A percentile compares a stretch with the other conserved stretches of the same genome.
Evolutionary conservation across 1,140 invertebrate species (phyloP).

Genomic region (Drosophila yakuba): DNA sequence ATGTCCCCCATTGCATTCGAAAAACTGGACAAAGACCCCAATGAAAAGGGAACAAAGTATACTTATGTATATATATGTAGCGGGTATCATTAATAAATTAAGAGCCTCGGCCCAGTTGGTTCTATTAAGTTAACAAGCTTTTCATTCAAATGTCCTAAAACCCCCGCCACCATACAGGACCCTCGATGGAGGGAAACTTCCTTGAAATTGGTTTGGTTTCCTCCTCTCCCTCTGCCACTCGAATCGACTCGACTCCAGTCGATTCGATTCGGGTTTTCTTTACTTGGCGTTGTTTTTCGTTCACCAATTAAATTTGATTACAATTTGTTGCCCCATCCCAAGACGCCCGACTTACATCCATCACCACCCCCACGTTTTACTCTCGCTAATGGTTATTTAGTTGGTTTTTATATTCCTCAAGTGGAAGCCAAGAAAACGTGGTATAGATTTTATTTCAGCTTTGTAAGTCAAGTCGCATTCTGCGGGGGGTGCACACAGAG

Average conservation of each 20-base stretch:
- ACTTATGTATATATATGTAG: neutral
- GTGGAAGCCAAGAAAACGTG: slow-evolving; percentile 9
- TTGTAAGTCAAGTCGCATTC: neutral
- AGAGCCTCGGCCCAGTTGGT: slow-evolving; percentile 44
- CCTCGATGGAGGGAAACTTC: slow-evolving; percentile 1
- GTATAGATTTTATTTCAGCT: slow-evolving; percentile 3
- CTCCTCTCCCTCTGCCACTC: neutral
- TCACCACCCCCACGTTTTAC: slow-evolving; percentile 19
- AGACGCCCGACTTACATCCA: slow-evolving; percentile 6
- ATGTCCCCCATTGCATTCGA: slow-evolving; percentile 23
- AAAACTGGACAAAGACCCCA: neutral
- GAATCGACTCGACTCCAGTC: slow-evolving; percentile 7
- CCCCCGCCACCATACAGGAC: slow-evolving; percentile 1
- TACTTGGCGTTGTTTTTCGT: slow-evolving; percentile 4
- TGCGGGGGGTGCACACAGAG: too few relatives aligned
- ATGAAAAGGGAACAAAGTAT: slow-evolving; percentile 1
- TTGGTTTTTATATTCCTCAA: slow-evolving; percentile 37
- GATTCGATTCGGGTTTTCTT: slow-evolving; percentile 19
- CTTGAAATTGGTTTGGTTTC: slow-evolving; percentile 10
- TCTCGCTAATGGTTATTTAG: slow-evolving; percentile 61
- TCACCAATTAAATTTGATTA: slow-evolving; percentile 81
- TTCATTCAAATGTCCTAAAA: slow-evolving; percentile 66
- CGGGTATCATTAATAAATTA: slow-evolving; percentile 75
- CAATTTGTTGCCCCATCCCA: slow-evolving; percentile 58
- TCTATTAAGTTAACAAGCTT: slow-evolving; percentile 79